A percentile compares a stretch with the other conserved stretches of the same genome.
Evolutionary conservation across 1,140 invertebrate species (phyloP).

Genomic region (Drosophila subobscura): DNA sequence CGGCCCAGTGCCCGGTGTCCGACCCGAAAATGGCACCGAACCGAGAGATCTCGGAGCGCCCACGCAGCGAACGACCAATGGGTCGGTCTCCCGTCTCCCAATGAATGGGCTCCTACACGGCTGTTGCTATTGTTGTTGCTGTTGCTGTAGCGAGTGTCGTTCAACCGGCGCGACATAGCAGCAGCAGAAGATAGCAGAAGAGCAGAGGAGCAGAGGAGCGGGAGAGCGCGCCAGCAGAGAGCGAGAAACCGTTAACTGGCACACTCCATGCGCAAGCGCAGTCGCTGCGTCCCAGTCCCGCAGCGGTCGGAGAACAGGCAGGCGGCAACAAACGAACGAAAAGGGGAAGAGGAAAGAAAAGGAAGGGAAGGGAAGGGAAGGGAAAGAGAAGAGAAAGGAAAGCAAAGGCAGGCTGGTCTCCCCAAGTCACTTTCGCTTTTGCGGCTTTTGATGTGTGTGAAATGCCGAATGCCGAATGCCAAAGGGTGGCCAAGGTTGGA

Average conservation of each 20-base stretch:
- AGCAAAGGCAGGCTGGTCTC: conserved; percentile 9
- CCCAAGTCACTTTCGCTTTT: conserved; percentile 70
- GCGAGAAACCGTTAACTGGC: not conserved
- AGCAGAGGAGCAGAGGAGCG: conserved; percentile 15
- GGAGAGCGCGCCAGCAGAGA: conserved; percentile 28
- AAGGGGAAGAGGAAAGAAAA: not conserved
- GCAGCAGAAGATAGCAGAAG: too few species aligned
- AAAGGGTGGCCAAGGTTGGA: conserved; percentile 56
- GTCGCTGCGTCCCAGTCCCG: not conserved
- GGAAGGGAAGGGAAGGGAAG: not conserved
- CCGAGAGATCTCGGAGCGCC: conserved; percentile 7
- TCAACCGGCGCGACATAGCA: conserved; percentile 55
- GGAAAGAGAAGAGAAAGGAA: not conserved
- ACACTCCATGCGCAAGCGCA: conserved; percentile 42
- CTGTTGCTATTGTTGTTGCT: conserved; percentile 45
- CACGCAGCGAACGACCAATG: conserved; percentile 30
- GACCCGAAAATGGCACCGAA: conserved; percentile 18
- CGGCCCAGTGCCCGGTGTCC: conserved; percentile 15
- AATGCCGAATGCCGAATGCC: conserved; percentile 20
- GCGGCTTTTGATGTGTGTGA: conserved; percentile 38
- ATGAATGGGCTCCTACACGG: conserved; percentile 49
- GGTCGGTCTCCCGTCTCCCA: conserved; percentile 18
- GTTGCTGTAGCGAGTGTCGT: conserved; percentile 62
- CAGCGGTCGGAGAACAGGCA: conserved; percentile 33
- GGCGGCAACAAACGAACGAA: conserved; percentile 9